Percentiles rank a stretch among this genome's conserved stretches.
Evolutionary conservation across 2,797 vertebrate genomes (phyloP).

Genomic region (Lophotriccus pileatus): DNA sequence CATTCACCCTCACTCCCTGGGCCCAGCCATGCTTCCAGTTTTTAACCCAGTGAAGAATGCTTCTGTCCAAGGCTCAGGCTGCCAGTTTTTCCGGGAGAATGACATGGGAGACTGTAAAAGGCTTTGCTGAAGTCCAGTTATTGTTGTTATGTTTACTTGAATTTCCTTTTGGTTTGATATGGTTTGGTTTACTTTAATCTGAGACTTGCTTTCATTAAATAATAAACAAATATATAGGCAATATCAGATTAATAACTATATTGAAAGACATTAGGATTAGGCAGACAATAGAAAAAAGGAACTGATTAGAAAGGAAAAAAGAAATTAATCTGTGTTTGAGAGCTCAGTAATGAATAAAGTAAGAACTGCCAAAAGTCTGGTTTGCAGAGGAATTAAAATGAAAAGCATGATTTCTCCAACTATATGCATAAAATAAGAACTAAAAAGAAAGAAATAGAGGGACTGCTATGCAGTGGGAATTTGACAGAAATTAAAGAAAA

Average conservation of each 20-base stretch:
- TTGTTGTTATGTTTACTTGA: background rate
- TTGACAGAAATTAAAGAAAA: background rate
- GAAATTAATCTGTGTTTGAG: background rate
- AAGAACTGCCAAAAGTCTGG: background rate
- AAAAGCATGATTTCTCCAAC: background rate
- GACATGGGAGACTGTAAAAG: background rate
- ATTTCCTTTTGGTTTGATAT: background rate
- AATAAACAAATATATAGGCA: background rate
- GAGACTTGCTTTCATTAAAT: background rate
- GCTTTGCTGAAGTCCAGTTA: background rate
- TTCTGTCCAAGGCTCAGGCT: background rate
- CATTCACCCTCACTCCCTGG: background rate
- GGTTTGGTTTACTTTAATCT: background rate
- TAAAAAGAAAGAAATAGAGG: background rate
- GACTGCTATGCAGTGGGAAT: background rate
- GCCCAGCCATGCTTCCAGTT: background rate
- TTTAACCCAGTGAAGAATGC: background rate
- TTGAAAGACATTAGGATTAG: background rate
- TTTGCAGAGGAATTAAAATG: constrained; percentile 5
- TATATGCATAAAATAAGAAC: background rate
- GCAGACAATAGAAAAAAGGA: background rate
- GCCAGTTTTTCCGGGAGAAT: background rate
- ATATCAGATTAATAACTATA: background rate
- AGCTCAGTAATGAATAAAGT: background rate
- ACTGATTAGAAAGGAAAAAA: background rate